Percentiles rank a stretch among this genome's conserved stretches.
Evolutionary conservation across 2,888 invertebrate genomes (phyloP).

Genomic region (Hemistola chrysoprasaria): DNA sequence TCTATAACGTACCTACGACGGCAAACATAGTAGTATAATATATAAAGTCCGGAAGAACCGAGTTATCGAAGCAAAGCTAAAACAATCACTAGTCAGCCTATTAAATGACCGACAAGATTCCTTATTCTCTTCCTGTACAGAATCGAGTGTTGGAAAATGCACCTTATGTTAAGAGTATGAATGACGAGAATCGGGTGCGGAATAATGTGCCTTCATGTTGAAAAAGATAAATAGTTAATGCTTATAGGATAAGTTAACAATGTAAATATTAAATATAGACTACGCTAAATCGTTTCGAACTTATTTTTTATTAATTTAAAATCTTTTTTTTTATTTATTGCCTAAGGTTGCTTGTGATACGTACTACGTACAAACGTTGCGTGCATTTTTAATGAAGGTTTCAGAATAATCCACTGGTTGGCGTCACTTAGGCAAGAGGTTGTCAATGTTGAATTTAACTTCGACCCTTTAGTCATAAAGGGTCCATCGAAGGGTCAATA

Average conservation of each 20-base stretch:
- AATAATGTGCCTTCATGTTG: slow-evolving; percentile 82
- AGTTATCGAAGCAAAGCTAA: no score
- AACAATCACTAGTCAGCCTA: no score
- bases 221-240: slow-evolving; percentile 79
- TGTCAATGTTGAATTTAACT: no score
- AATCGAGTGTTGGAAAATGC: slow-evolving; percentile 51
- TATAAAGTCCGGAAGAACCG: no score
- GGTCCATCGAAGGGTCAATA: no score
- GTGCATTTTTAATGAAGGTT: slow-evolving; percentile 11
- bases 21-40: no score
- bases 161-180: slow-evolving; percentile 58
- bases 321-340: slow-evolving; percentile 70
- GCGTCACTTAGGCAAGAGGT: no score
- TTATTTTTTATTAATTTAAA: slow-evolving; percentile 77
- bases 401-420: no score
- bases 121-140: no score
- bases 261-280: slow-evolving; percentile 74
- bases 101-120: no score
- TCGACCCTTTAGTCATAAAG: no score
- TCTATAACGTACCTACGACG: no score
- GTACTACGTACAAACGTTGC: slow-evolving; percentile 17
- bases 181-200: slow-evolving; percentile 74
- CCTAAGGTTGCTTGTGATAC: slow-evolving; percentile 50
- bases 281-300: slow-evolving; percentile 62
- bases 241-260: slow-evolving; percentile 76